Base-by-base conservation (phyloP, 1,140 invertebrate species). In the Sycobia sp. region DNA sequence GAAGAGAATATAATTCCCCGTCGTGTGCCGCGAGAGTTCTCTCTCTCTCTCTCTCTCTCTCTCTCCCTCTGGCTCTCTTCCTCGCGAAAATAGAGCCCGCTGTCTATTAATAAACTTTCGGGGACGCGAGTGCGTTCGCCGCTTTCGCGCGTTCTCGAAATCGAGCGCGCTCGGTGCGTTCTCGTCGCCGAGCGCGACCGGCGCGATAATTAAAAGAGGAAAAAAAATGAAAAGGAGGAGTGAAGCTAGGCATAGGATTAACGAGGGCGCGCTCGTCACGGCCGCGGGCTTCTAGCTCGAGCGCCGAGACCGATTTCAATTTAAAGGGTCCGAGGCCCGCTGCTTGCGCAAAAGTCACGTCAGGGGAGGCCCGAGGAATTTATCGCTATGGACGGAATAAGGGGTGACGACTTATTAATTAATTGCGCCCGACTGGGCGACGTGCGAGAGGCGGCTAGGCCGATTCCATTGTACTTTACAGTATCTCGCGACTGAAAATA, bases 1-100 rank as follows among this genome's bases (percentile, higher is more conserved):
- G 20, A 8, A 20, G 20, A 20, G 32, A 36, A 38, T 59, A 71
- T 71, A 69, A 71, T 71, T 69, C 60, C 66, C 47, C 23, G n/a
- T n/a, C n/a, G n/a, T n/a, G n/a, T n/a, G n/a, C n/a, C n/a, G n/a
- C n/a, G n/a, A n/a, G n/a, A n/a, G n/a, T n/a, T n/a, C n/a, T n/a
- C n/a, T n/a, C n/a, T n/a, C n/a, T n/a, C n/a, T n/a, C n/a, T n/a
- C n/a, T n/a, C n/a, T n/a, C n/a, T 56, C 38, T 62, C 16, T 11
- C 16, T n/a, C 29, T n/a, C 38, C 32, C 61, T 47, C 27, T 25
- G 25, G 44, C 18, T 14, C n/a, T n/a, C n/a, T 9, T 23, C 38
- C 29, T 11, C 43, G 49, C 20, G 10, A 44, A 53, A 61, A 61
- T 61, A 62, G 41, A n/a, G 4, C 13, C 29, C 11, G 13, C 39